Conservation (phyloP, 64 coral and sea anemone species). For the Montipora cactus region DNA sequence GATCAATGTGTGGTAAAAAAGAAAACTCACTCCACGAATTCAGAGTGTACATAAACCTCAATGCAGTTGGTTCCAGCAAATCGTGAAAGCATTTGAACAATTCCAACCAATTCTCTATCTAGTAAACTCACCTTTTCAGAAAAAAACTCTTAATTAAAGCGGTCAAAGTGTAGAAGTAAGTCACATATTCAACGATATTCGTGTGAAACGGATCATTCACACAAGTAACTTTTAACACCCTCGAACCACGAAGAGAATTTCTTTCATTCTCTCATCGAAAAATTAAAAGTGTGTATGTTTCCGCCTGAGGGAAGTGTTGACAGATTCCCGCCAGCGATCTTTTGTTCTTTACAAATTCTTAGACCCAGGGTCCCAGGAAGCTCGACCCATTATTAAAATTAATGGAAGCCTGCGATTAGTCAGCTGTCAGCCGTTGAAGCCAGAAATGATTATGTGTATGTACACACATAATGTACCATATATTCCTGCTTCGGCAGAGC, state of each 20-base stretch:
- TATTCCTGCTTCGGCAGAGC: neutral
- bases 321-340: slow-evolving; percentile 44
- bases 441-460: neutral
- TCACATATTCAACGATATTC: too few species aligned
- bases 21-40: too few species aligned
- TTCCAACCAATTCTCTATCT: too few species aligned
- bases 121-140: too few species aligned
- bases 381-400: neutral
- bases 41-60: too few species aligned
- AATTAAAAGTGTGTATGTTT: slow-evolving; percentile 6
- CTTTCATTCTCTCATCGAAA: neutral
- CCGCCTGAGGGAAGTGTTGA: slow-evolving; percentile 6
- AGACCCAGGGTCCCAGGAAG: neutral
- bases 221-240: neutral
- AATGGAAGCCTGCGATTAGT: neutral
- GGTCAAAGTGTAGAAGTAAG: too few species aligned
- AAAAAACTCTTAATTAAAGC: too few species aligned
- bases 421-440: neutral
- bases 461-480: neutral
- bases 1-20: too few species aligned
- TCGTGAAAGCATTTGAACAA: too few species aligned
- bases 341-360: neutral
- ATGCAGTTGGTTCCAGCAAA: too few species aligned
- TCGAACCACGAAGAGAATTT: neutral
- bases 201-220: neutral